phyloP scores from a whole-genome alignment of 1,140 invertebrate genomes.

The Polypedilum vanderplanki region DNA sequence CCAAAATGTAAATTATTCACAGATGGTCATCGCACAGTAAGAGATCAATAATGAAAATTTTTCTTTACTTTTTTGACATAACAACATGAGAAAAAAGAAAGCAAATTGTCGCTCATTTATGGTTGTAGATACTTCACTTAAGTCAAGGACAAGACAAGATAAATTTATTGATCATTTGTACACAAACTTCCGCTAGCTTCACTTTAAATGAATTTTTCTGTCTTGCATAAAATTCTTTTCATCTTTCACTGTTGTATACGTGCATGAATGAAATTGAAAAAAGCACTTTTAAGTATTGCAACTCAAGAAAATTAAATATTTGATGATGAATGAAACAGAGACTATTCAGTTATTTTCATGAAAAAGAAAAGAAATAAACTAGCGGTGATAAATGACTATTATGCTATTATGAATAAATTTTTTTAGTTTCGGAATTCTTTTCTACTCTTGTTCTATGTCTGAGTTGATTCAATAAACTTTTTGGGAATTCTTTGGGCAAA shows the following conservation, averaged over 20 bases:
- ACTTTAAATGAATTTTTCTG: background rate
- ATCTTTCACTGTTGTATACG: background rate
- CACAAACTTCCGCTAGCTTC: background rate
- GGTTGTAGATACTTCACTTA: background rate
- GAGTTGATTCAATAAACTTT: background rate
- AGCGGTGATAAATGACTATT: conserved; percentile 4
- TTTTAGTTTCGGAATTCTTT: background rate
- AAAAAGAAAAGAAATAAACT: background rate
- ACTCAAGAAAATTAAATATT: conserved; percentile 28
- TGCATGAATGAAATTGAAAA: conserved; percentile 6
- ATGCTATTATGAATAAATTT: conserved; percentile 23
- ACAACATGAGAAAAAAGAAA: too few relatives aligned
- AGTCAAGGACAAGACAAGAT: conserved; percentile 20
- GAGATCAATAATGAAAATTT: too few relatives aligned
- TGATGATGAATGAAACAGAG: background rate
- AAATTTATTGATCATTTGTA: background rate
- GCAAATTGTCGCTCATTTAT: too few relatives aligned
- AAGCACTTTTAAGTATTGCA: background rate
- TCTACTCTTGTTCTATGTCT: background rate
- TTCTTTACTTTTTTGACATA: too few relatives aligned
- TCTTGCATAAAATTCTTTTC: background rate
- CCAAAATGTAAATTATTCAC: too few relatives aligned
- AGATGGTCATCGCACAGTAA: too few relatives aligned
- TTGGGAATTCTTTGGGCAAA: too few relatives aligned
- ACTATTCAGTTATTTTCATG: background rate